A percentile compares a stretch with the other conserved stretches of the same genome.
phyloP scores from a whole-genome alignment of 2,113 vertebrate genomes.

The Megaleporinus macrocephalus region DNA sequence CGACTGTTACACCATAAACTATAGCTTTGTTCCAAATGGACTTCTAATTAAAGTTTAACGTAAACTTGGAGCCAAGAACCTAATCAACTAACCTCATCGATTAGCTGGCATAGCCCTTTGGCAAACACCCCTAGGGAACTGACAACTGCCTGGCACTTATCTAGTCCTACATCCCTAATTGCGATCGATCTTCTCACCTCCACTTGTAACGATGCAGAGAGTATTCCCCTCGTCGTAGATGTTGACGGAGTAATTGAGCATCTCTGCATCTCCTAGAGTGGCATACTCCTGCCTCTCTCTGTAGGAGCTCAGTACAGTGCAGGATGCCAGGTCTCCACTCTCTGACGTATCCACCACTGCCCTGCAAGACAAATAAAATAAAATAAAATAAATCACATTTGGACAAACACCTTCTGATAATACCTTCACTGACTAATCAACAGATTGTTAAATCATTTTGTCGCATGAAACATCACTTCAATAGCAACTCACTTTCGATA shows the following conservation, averaged over 20 bases:
- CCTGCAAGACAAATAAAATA: conserved; percentile 77
- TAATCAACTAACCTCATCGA: too few relatives aligned
- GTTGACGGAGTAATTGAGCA: conserved; percentile 97
- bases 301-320: conserved; percentile 87
- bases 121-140: not conserved
- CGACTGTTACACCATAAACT: too few relatives aligned
- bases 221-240: conserved; percentile 96
- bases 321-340: conserved; percentile 84
- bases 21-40: too few relatives aligned
- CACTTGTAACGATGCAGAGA: conserved; percentile 96
- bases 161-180: not conserved
- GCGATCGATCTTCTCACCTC: conserved; percentile 78
- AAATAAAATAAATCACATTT: conserved; percentile 28
- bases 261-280: conserved; percentile 92
- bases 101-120: not conserved
- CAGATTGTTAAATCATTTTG: too few relatives aligned
- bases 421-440: not conserved
- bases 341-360: conserved; percentile 94
- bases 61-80: too few relatives aligned
- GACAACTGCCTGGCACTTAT: not conserved
- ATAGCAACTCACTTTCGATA: too few relatives aligned
- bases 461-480: too few relatives aligned
- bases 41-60: too few relatives aligned
- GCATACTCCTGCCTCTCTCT: conserved; percentile 91
- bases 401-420: not conserved